A percentile compares a stretch with the other conserved stretches of the same genome.
These are phyloP conservation scores for Chouioia cunea DNA, from an alignment of 2,888 invertebrate genomes.

Conservation along the genomic window DNA sequence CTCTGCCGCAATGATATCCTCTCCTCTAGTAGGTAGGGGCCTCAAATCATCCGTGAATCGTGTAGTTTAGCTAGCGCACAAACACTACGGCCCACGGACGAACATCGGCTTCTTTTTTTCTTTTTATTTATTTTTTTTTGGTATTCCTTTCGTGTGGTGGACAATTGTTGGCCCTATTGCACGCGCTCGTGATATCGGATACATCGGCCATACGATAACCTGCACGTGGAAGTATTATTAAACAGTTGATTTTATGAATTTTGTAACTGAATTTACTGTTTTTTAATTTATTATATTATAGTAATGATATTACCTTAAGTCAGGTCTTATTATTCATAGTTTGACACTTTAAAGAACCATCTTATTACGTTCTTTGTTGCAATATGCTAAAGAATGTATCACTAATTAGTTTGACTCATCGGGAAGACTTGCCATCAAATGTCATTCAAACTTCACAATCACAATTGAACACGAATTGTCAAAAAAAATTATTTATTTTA, in stretches of 20 bases:
- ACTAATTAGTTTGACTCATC: too few species aligned
- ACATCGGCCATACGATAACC: neutral
- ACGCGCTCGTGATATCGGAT: neutral
- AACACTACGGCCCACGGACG: conserved; percentile 1
- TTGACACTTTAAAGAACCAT: too few species aligned
- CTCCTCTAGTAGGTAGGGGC: neutral
- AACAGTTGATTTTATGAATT: neutral
- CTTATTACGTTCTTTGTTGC: too few species aligned
- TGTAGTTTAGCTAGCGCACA: conserved; percentile 15
- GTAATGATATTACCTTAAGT: too few species aligned
- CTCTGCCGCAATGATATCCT: neutral
- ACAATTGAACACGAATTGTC: too few species aligned
- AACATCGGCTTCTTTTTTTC: neutral
- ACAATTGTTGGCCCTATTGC: conserved; percentile 2
- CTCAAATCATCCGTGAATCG: conserved; percentile 32
- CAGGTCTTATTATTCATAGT: too few species aligned
- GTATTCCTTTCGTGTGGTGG: neutral
- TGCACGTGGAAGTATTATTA: conserved; percentile 1
- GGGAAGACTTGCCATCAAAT: too few species aligned
- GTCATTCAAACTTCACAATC: too few species aligned
- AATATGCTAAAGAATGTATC: too few species aligned
- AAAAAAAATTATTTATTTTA: too few species aligned
- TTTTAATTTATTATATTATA: too few species aligned
- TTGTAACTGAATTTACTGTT: neutral
- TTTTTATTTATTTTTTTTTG: neutral